Conservation (phyloP, 2,797 vertebrate species). For the Microctenopoma lineatum region DNA sequence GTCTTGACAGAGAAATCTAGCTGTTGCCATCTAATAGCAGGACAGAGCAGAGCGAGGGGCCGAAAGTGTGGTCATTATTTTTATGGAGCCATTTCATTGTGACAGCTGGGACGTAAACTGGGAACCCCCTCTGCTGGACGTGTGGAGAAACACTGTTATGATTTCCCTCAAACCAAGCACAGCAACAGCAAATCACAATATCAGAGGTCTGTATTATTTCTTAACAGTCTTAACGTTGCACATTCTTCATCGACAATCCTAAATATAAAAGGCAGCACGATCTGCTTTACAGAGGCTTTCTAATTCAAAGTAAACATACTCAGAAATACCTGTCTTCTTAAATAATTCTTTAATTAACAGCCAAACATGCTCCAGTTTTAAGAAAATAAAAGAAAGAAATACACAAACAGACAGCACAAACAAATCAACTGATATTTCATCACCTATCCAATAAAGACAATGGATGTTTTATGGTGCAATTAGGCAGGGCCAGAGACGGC, state of each 20-base stretch:
- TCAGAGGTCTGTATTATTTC: not conserved
- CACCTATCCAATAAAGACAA: constrained; percentile 36
- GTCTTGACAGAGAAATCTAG: constrained; percentile 37
- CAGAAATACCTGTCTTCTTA: not conserved
- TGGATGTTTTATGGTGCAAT: constrained; percentile 47
- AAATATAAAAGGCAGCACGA: not conserved
- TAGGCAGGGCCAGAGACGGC: constrained; percentile 29
- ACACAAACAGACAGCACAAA: no score
- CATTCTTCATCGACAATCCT: not conserved
- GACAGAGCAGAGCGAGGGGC: constrained; percentile 24
- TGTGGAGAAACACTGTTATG: constrained; percentile 38
- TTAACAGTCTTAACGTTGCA: not conserved
- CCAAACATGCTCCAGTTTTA: not conserved
- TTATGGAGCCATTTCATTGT: constrained; percentile 36
- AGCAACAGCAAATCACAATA: constrained; percentile 23
- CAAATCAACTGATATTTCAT: constrained; percentile 44
- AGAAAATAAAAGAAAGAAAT: not conserved
- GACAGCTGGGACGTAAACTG: constrained; percentile 35
- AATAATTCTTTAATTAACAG: not conserved
- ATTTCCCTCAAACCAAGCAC: constrained; percentile 18
- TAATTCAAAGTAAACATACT: not conserved
- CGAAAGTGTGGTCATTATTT: constrained; percentile 47
- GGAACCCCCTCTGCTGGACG: constrained; percentile 45
- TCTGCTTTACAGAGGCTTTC: not conserved
- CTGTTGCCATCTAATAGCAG: constrained; percentile 37